Conservation (phyloP, 2,888 invertebrate species). For the Stenichneumon culpator region DNA sequence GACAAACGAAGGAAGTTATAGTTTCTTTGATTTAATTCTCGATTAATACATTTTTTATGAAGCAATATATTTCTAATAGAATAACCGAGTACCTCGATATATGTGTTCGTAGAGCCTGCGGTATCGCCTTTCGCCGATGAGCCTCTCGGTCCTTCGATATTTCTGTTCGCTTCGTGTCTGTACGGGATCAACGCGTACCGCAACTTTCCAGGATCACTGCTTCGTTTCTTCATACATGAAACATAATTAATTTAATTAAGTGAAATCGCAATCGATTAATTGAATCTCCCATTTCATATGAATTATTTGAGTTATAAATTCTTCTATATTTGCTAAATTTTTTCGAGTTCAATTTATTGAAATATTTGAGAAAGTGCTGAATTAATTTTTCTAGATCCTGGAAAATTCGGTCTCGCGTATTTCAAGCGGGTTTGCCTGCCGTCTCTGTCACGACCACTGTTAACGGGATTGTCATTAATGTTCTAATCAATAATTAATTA, state of each 20-base stretch:
- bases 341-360: background rate
- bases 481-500: background rate
- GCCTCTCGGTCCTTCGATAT: background rate
- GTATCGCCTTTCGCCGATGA: background rate
- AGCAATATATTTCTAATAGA: background rate
- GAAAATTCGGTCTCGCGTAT: background rate
- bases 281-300: background rate
- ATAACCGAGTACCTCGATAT: background rate
- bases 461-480: background rate
- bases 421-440: background rate
- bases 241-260: background rate
- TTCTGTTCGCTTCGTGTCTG: background rate
- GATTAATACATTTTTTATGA: background rate
- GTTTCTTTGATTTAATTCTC: background rate
- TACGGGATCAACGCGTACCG: background rate
- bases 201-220: constrained; percentile 7
- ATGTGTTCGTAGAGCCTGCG: background rate
- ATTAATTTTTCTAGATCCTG: background rate
- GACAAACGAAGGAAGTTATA: too few species aligned
- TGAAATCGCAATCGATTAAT: background rate
- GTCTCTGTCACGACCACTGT: background rate
- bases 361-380: background rate
- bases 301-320: background rate
- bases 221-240: constrained; percentile 13
- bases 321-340: background rate